Base-by-base conservation (phyloP, 2,797 vertebrate species). In the Bryconaethiops microstoma region DNA sequence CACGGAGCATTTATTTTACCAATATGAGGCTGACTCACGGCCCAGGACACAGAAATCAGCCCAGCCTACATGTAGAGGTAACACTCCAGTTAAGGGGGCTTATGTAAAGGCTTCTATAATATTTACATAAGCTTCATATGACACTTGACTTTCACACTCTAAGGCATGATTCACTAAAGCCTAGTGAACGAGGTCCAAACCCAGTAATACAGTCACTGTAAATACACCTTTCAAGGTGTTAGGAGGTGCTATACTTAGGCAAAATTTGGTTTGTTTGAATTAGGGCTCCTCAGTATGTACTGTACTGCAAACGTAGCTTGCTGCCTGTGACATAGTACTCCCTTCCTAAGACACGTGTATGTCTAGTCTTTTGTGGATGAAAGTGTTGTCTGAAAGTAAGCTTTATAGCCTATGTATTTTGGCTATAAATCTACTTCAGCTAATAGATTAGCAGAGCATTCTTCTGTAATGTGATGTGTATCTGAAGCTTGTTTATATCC, bases 71-170 rank as follows among this genome's bases (percentile, higher is more conserved):
- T 77, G 67, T 74, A 71, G 35, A 77, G 74, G 59, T 77, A 77
- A 77, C 69, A 59, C 72, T 83, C 7, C 13, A 83, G 70, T 74
- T 35, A 73, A 73, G 48, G 70, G 72, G 76, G 57, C 39, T 84
- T 84, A 84, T 17, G 12, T 81, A 84, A 84, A 81, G 63, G 73
- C 68, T 62, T 81, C 57, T 81, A 71, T 69, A 74, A 84, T 74
- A 59, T 81, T 78, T 84, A 84, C 69, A 78, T 75, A 70, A 78
- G 79, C 75, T 75, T 81, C 72, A 71, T 55, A 55, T 8, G 50
- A 52, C 77, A 70, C 82, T 83, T 76, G 82, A 83, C 67, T 83
- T 78, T 48, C 62, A 69, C 48, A 65, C 10, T 23, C 70, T 50
- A 14, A 75, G 55, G 40, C 52, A 42, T 70, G 68, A 50, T 70